Evolutionary conservation across 2,888 invertebrate genomes (phyloP).

Genomic region (Hyposoter didymator): DNA sequence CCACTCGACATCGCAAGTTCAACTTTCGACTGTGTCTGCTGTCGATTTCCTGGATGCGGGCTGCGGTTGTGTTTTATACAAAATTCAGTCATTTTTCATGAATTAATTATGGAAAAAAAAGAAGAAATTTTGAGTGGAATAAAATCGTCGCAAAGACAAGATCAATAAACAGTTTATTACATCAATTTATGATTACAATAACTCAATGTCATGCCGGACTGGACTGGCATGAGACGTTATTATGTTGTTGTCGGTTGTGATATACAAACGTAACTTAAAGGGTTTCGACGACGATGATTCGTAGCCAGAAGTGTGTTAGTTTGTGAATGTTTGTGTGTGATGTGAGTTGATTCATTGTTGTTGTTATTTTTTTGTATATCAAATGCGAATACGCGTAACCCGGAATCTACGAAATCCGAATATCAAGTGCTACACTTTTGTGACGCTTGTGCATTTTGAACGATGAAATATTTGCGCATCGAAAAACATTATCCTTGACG

Average conservation of each 20-base stretch:
- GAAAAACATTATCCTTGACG: conserved; percentile 18
- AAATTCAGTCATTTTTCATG: background rate
- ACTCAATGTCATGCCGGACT: conserved; percentile 65
- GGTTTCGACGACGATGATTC: conserved; percentile 40
- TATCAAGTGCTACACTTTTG: conserved; percentile 50
- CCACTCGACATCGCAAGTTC: background rate
- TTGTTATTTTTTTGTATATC: conserved; percentile 36
- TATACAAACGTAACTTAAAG: conserved; percentile 61
- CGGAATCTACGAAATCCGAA: conserved; percentile 59
- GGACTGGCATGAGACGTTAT: conserved; percentile 57
- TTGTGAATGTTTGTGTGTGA: conserved; percentile 32
- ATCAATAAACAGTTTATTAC: conserved; percentile 69
- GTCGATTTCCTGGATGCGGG: no score
- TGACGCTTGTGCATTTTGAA: conserved; percentile 58
- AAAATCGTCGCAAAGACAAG: conserved; percentile 44
- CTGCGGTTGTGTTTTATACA: background rate
- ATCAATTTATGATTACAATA: conserved; percentile 71
- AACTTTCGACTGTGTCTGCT: background rate
- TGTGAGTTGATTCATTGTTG: background rate
- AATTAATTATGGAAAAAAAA: background rate
- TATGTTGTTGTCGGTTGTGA: conserved; percentile 28
- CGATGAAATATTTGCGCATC: conserved; percentile 54
- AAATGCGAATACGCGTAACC: conserved; percentile 63
- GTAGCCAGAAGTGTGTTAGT: conserved; percentile 34
- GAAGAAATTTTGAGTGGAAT: background rate